Base-by-base conservation (phyloP, 2,113 vertebrate species). In the Ciconia maguari region DNA sequence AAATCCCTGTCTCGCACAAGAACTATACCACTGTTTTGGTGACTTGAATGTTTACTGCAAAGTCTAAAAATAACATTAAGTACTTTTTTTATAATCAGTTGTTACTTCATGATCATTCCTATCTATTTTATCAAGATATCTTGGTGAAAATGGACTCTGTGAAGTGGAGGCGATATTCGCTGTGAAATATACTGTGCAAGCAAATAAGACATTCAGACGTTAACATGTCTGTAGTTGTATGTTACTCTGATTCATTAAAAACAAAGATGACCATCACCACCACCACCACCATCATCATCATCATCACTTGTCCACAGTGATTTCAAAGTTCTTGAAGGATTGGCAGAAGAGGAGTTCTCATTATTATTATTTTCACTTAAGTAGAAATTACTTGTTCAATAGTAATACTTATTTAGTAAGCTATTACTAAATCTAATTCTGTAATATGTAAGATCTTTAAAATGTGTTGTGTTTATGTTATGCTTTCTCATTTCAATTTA, bases 51-150 rank as follows among this genome's bases (percentile, higher is more conserved):
- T 41, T 95, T 94, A 87, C 52, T 82, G 44, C 62, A 69, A 93
- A 65, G 78, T 74, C 29, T 83, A 70, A 94, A 93, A 87, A 52
- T 93, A 80, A 88, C 44, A 68, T 92, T 77, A 91, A 96, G 61
- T 89, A 69, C 41, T 90, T 79, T 78, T 49, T 52, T 55, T 46
- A 79, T 84, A 87, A 91, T 92, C 89, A 84, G 58, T 32, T 70
- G 12, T 64, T 88, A 49, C 11, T 92, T 76, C 83, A 66, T 16
- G 58, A 26, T 92, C 41, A 61, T 92, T 83, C 42, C 5, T 89
- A 36, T 18, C 10, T 41, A 66, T 70, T 86, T 91, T 94, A 57
- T 48, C 42, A 85, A 78, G 52, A 44, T 74, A 74, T 55, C 66
- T 62, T 49, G 41, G 27, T 76, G 13, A 41, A 75, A 83, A 72